A percentile compares a stretch with the other conserved stretches of the same genome.
These are phyloP conservation scores for Cossypha caffra DNA, from an alignment of 2,797 vertebrate genomes.

Conservation along the genomic window DNA sequence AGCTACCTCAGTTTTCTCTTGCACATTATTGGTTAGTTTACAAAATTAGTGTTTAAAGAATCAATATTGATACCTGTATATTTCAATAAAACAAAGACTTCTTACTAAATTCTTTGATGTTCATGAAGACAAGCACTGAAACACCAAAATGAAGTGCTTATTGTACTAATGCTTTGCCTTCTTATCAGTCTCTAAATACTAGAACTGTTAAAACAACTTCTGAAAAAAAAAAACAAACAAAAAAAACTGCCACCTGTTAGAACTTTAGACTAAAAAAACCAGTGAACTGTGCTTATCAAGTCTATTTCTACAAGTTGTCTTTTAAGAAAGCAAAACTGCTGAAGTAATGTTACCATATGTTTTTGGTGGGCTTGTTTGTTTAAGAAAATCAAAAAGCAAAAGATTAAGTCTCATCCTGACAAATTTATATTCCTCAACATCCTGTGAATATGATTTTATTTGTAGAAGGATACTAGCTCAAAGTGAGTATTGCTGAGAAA, in stretches of 20 bases:
- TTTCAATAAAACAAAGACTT: neutral
- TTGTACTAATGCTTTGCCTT: neutral
- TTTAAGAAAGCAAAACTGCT: neutral
- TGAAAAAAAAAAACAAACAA: neutral
- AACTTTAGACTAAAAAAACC: neutral
- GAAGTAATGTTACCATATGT: rapidly evolving
- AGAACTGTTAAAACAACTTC: neutral
- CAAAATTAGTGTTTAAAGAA: neutral
- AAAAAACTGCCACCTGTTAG: neutral
- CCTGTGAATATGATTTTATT: neutral
- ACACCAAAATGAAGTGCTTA: neutral
- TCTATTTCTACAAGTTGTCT: neutral
- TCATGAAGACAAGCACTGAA: neutral
- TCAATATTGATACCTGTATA: neutral
- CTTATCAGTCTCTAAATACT: neutral
- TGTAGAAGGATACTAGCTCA: neutral
- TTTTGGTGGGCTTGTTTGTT: neutral
- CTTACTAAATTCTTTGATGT: neutral
- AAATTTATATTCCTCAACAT: neutral
- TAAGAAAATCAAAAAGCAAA: neutral
- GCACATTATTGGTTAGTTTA: neutral
- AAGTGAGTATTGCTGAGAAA: neutral
- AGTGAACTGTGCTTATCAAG: neutral
- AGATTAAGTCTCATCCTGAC: neutral
- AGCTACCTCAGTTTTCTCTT: neutral